Percentiles rank a stretch among this genome's conserved stretches.
phyloP scores from a whole-genome alignment of 1,140 invertebrate species.

The Whitmania pigra region DNA sequence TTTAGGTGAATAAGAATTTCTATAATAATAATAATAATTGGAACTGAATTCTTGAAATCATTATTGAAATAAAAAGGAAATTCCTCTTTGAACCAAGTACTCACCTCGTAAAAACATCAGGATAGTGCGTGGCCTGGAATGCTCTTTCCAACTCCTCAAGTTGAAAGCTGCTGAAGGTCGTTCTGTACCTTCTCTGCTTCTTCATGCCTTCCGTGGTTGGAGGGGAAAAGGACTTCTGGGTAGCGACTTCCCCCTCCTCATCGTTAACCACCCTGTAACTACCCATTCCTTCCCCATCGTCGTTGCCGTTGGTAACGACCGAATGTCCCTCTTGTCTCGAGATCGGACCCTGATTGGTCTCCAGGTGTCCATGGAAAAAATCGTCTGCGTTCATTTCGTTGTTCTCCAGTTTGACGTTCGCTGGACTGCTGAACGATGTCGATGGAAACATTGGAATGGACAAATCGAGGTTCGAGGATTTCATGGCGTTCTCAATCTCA shows the following conservation, averaged over 20 bases:
- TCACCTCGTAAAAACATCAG: conserved; percentile 56
- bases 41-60: conserved; percentile 27
- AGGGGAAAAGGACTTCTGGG: neutral
- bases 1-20: no score
- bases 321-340: neutral
- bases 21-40: conserved; percentile 31
- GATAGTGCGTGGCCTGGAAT: conserved; percentile 97
- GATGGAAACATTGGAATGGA: neutral
- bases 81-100: neutral
- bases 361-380: no score
- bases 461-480: neutral
- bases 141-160: conserved; percentile 95
- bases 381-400: no score
- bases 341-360: no score
- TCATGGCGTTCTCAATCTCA: neutral
- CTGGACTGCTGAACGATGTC: neutral
- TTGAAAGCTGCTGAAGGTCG: conserved; percentile 93
- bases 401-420: no score
- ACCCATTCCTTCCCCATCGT: neutral
- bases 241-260: neutral
- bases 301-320: neutral
- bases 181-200: conserved; percentile 49
- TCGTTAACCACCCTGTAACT: neutral
- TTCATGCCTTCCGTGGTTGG: neutral
- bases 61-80: conserved; percentile 16